A percentile compares a stretch with the other conserved stretches of the same genome.
Evolutionary conservation across 2,113 vertebrate species (phyloP).

Genomic region (Rhinichthys klamathensis): DNA sequence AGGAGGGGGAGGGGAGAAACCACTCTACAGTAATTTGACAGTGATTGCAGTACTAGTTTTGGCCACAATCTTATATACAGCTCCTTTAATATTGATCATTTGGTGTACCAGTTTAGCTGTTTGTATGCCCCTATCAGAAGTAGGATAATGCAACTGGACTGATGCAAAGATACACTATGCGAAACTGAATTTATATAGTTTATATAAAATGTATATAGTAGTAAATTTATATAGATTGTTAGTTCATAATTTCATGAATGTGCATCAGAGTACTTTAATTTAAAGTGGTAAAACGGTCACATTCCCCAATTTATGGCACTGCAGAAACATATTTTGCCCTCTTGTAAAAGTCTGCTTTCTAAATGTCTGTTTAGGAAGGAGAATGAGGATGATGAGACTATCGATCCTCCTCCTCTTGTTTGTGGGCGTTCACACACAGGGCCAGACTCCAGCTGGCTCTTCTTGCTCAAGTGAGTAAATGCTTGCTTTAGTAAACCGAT

Average conservation of each 20-base stretch:
- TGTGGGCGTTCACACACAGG: slow-evolving; percentile 59
- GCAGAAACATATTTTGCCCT: not conserved
- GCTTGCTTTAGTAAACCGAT: not conserved
- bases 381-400: slow-evolving; percentile 67
- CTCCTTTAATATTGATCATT: not conserved
- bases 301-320: not conserved
- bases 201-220: not conserved
- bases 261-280: not conserved
- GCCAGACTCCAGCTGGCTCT: slow-evolving; percentile 53
- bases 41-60: too few species aligned
- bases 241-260: not conserved
- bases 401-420: slow-evolving; percentile 62
- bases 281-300: not conserved
- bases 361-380: slow-evolving; percentile 57
- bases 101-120: not conserved
- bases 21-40: too few species aligned
- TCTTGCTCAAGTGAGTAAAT: slow-evolving; percentile 68
- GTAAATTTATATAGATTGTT: not conserved
- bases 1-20: too few species aligned
- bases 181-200: not conserved
- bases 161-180: not conserved
- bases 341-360: not conserved
- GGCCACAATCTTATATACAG: too few species aligned
- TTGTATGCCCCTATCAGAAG: not conserved
- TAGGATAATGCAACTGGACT: not conserved